Conservation (phyloP, 1,140 invertebrate genomes). For the Bombus cullumanus region DNA sequence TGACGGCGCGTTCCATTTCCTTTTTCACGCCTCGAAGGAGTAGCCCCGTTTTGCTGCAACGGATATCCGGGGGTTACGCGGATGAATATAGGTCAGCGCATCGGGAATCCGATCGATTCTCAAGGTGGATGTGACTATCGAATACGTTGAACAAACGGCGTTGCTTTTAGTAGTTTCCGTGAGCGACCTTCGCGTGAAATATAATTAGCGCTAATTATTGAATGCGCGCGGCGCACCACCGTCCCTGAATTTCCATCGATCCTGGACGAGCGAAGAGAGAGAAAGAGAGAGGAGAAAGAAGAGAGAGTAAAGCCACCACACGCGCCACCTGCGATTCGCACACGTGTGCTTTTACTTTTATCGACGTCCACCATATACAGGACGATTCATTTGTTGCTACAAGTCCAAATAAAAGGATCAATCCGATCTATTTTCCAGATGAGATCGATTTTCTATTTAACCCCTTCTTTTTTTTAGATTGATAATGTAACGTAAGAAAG, state of each 20-base stretch:
- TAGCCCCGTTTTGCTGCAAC: background rate
- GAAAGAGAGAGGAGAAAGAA: background rate
- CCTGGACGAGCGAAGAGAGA: background rate
- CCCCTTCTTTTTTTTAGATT: accelerated
- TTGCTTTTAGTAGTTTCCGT: slow-evolving; percentile 36
- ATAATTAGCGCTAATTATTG: slow-evolving; percentile 63
- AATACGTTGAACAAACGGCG: slow-evolving; percentile 49
- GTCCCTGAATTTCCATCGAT: slow-evolving; percentile 52
- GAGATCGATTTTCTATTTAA: background rate
- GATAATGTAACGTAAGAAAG: background rate
- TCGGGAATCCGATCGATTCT: slow-evolving; percentile 55
- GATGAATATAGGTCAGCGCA: slow-evolving; percentile 53
- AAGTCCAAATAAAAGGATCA: background rate
- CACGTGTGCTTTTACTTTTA: slow-evolving; percentile 48
- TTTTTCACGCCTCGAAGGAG: background rate
- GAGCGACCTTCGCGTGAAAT: slow-evolving; percentile 54
- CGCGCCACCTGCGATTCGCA: slow-evolving; percentile 17
- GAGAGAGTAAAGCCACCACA: background rate
- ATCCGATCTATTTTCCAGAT: background rate
- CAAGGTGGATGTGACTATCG: slow-evolving; percentile 24
- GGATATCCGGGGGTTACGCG: slow-evolving; percentile 18
- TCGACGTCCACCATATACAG: background rate
- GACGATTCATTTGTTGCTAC: background rate
- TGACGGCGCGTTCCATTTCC: background rate
- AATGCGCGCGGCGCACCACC: slow-evolving; percentile 33